Evolutionary conservation across 1,140 invertebrate species (phyloP).

Genomic region (Eueides isabella): DNA sequence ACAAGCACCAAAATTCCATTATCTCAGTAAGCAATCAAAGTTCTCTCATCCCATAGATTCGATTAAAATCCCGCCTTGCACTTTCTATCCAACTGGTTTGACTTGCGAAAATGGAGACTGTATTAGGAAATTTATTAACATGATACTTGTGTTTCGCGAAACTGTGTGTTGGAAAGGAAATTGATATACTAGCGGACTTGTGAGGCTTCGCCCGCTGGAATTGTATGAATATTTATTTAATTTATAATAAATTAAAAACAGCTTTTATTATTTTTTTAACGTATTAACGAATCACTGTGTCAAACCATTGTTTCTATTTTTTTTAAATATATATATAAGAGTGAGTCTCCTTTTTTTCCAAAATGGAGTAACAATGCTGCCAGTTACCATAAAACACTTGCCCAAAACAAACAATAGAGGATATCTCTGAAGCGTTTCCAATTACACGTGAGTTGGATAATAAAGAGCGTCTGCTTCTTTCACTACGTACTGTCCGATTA

Average conservation of each 20-base stretch:
- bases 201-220: too few relatives aligned
- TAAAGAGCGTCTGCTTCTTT: slow-evolving; percentile 66
- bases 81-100: slow-evolving; percentile 25
- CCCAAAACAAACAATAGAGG: slow-evolving; percentile 16
- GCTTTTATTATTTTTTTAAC: too few relatives aligned
- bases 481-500: slow-evolving; percentile 70
- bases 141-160: not conserved
- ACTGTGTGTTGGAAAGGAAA: too few relatives aligned
- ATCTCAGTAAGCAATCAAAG: slow-evolving; percentile 51
- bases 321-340: too few relatives aligned
- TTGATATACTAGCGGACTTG: too few relatives aligned
- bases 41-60: slow-evolving; percentile 46
- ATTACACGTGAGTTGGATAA: slow-evolving; percentile 71
- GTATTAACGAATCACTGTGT: too few relatives aligned
- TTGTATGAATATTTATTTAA: too few relatives aligned
- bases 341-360: too few relatives aligned
- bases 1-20: slow-evolving; percentile 40
- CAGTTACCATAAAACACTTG: slow-evolving; percentile 2
- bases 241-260: too few relatives aligned
- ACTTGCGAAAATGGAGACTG: slow-evolving; percentile 16
- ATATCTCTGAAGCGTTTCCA: slow-evolving; percentile 59
- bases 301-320: too few relatives aligned
- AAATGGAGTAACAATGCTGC: not conserved
- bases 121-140: not conserved
- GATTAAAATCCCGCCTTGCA: slow-evolving; percentile 46